Base-by-base conservation (phyloP, 2,113 vertebrate genomes). In the Stigmatopora argus region DNA sequence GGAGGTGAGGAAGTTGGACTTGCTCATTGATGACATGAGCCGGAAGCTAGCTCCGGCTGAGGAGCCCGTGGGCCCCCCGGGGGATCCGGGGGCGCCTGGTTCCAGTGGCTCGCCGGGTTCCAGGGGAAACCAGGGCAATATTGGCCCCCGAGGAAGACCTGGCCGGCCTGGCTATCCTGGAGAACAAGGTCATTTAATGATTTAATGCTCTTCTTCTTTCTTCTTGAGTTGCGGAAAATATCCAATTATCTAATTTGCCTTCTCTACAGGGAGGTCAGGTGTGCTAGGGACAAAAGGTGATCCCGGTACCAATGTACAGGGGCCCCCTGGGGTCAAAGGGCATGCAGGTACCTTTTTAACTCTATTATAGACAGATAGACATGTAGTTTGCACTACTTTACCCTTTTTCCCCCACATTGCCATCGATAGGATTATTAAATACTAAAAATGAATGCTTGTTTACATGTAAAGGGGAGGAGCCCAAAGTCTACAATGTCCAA, bases 1-100 rank as follows among this genome's bases (percentile, higher is more conserved):
- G 65, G 94, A 97, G 5, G 87, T 96, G 62, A 66, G 92, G 78
- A 96, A 93, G 80, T 81, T 96, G n/a, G 92, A 96, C 47, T 82
- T 89, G 4, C 92, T 93, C 69, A 85, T 94, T 47, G 90, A 91
- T 0, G 89, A 94, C 70, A 88, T 93, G 1, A 71, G 89, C 64
- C 91, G 88, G 60, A 94, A 94, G 41, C 93, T 93, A 0, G 90
- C 89, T 81, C 94, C 95, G 9, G 67, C 95, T 3, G 85, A 92
- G 84, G 93, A 93, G 63, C 91, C 92, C 0, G 87, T 82, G 10
- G 78, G 87, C 3, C 89, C 91, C 59, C 84, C 90, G 4, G 93
- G 94, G 61, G 91, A 94, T 58, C 93, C 92, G 2, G 93, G 93
- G 1, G 85, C 91, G 13, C 89, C 92, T n/a, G 92, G 91, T 19